Evolutionary conservation across 2,888 invertebrate species (phyloP), one percentile per base, ranked within the genome.

Genomic region (Autographa pulchrina): DNA sequence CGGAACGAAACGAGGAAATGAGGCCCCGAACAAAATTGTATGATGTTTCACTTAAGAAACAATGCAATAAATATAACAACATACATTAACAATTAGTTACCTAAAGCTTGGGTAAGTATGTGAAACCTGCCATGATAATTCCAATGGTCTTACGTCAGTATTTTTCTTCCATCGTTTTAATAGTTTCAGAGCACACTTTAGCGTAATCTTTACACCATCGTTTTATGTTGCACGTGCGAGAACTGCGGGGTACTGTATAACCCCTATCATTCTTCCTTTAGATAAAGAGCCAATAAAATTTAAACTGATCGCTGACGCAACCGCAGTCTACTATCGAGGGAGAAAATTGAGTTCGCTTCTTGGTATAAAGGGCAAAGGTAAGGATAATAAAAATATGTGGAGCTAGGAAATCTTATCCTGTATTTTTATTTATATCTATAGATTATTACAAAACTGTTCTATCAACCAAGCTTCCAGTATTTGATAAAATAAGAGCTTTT

Each of bases 171-270:
- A 76, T 65, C 71, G 38, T 70, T 79, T 18, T 52, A 65, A 64
- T 72, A 69, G 64, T 72, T 77, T 65, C 62, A 80, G 70, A 69
- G 62, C 48, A 62, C 72, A 78, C 76, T 77, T 75, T 70, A 32
- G 70, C 65, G 41, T 71, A 68, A 82, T 79, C 74, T 82, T 66
- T 70, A 77, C 82, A 72, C 74, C 61, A 71, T 78, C 64, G 63
- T 75, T 81, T 75, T 75, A 79, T 61, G 74, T 54, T 68, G 70
- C 81, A 79, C 78, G 78, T 81, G 81, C 25, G 25, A 25, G 25
- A 25, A 25, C 25, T 25, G 2, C 31, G 63, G 59, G 31, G 11
- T 80, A 60, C 48, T 78, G 71, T 72, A 68, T 56, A 25, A 60
- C 68, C 70, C 65, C 52, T 73, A 69, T 65, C 75, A 80, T 72